Evolutionary conservation across 2,888 invertebrate genomes (phyloP).

Genomic region (Ormyrus rosae): DNA sequence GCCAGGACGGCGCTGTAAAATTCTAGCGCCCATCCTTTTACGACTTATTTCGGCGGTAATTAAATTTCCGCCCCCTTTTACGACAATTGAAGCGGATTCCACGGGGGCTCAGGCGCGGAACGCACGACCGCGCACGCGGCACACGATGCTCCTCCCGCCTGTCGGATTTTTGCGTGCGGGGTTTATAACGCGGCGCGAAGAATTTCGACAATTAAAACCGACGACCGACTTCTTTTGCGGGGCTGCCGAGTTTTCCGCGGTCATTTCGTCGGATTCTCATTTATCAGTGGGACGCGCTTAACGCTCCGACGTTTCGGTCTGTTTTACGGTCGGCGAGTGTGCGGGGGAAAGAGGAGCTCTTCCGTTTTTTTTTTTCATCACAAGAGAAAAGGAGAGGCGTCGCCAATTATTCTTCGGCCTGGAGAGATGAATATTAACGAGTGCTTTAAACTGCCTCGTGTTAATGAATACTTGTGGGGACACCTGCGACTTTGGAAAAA

Average conservation of each 20-base stretch:
- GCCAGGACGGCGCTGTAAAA: slow-evolving; percentile 33
- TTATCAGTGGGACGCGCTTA: slow-evolving; percentile 19
- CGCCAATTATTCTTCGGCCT: slow-evolving; percentile 43
- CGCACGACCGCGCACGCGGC: neutral
- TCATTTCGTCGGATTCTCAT: slow-evolving; percentile 29
- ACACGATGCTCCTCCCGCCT: neutral
- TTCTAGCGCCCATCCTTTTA: slow-evolving; percentile 35
- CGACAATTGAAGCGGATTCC: slow-evolving; percentile 59
- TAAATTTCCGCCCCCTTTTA: slow-evolving; percentile 65
- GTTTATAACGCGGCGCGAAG: slow-evolving; percentile 46
- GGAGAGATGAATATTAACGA: slow-evolving; percentile 54
- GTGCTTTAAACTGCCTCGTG: slow-evolving; percentile 49
- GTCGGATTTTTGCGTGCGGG: too few species aligned
- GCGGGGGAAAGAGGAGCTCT: slow-evolving; percentile 15
- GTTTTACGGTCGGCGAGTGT: slow-evolving; percentile 41
- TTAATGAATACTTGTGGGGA: slow-evolving; percentile 53
- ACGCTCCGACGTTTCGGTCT: slow-evolving; percentile 26
- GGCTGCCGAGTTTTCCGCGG: slow-evolving; percentile 25
- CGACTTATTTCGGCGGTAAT: slow-evolving; percentile 62
- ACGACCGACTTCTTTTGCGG: slow-evolving; percentile 13
- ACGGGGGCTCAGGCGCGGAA: neutral
- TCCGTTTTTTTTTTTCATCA: neutral
- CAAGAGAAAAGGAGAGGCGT: neutral
- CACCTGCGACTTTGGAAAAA: slow-evolving; percentile 19
- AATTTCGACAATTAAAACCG: slow-evolving; percentile 67